phyloP scores from a whole-genome alignment of 2,113 vertebrate genomes.

The Cairina moschata region DNA sequence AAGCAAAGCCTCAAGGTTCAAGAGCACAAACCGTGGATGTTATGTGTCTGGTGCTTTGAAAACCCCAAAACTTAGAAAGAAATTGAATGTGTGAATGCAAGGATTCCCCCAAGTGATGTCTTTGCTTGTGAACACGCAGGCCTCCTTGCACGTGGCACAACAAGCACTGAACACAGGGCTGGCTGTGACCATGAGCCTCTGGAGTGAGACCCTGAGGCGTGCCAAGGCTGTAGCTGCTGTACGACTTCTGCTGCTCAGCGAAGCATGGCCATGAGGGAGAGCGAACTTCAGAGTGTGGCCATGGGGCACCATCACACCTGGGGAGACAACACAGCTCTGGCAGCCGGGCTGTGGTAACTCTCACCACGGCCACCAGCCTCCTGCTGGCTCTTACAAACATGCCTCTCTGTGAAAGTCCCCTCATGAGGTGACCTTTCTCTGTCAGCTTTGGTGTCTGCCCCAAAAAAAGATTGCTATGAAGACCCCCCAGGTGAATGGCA shows the following conservation, averaged over 20 bases:
- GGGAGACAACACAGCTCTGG: not conserved
- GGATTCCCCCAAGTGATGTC: not conserved
- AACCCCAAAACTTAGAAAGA: not conserved
- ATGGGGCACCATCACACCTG: not conserved
- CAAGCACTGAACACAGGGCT: not conserved
- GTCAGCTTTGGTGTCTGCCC: too few relatives aligned
- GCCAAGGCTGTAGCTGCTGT: too few relatives aligned
- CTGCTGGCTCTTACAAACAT: not conserved
- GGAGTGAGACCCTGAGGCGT: not conserved
- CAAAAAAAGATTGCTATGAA: not conserved
- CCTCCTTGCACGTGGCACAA: not conserved
- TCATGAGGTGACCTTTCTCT: not conserved
- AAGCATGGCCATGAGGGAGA: not conserved
- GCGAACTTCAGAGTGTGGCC: not conserved
- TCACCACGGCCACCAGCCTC: fast-evolving
- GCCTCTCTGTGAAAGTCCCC: not conserved
- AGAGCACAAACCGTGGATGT: not conserved
- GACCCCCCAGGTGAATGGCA: not conserved
- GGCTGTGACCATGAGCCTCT: fast-evolving
- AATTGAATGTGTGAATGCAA: fast-evolving
- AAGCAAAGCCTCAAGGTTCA: not conserved
- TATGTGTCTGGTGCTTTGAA: not conserved
- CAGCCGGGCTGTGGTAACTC: too few relatives aligned
- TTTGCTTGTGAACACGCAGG: not conserved
- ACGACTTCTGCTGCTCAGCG: not conserved